Base-by-base conservation (phyloP, 2,797 vertebrate species). In the Avahi laniger region DNA sequence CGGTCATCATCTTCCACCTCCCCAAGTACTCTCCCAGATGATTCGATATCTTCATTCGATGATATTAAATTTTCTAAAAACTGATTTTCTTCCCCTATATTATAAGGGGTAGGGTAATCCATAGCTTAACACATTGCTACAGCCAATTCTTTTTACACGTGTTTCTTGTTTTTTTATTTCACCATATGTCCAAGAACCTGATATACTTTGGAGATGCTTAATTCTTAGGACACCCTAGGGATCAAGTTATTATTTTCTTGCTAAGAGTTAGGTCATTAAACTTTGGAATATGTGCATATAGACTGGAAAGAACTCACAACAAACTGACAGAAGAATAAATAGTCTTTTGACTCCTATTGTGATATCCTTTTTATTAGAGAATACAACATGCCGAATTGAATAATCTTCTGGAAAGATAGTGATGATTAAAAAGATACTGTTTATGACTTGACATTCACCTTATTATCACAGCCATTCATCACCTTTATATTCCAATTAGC, bases 401-500 rank as follows among this genome's bases (percentile, higher is more conserved):
- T 67, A 91, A 84, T 94, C 35, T 93, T 26, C 22, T 82, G 43
- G 61, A 91, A 91, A 93, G 14, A 86, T 17, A 59, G 28, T 33
- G 15, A 57, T 84, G 50, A 81, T 82, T 94, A 73, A 67, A 94
- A 95, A 90, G 48, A 52, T 87, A 52, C 11, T 61, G 4, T 80
- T 96, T 94, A 79, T 73, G 24, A 18, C 26, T 50, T 63, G 48
- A 80, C n/a, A 54, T 48, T 65, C 17, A 93, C 14, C 30, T 90
- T 70, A 67, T 84, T 50, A 52, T 89, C 35, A 91, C n/a, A 94
- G 59, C 5, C 17, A 65, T 75, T 80, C 33, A 73, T 96, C 80
- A 96, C 63, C 46, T 94, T 89, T 85, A 46, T 13, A 84, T 87
- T 69, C 59, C 11, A 94, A 84, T 92, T 93, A 87, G 46, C 35